Evolutionary conservation across 2,888 invertebrate genomes (phyloP).

Genomic region (Ptychoptera albimana): DNA sequence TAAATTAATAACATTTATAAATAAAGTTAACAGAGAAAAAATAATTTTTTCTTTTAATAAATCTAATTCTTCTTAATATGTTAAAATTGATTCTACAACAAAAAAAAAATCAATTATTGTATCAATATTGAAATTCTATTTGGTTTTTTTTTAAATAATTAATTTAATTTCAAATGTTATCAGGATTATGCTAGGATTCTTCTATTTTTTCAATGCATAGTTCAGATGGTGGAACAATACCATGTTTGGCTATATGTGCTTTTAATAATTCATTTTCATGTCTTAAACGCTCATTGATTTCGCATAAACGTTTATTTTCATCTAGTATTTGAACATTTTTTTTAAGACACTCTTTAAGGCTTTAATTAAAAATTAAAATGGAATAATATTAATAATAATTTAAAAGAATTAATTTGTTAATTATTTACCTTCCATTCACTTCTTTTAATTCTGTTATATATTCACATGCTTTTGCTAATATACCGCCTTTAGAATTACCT

Average conservation of each 20-base stretch:
- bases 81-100: no score
- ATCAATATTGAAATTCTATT: no score
- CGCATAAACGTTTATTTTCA: conserved; percentile 5
- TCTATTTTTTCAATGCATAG: no score
- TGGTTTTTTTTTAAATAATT: no score
- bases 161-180: no score
- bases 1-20: no score
- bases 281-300: conserved; percentile 21
- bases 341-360: conserved; percentile 23
- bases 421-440: conserved; percentile 53
- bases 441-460: conserved; percentile 75
- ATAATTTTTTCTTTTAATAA: no score
- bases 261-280: conserved; percentile 20
- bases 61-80: no score
- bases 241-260: conserved; percentile 2
- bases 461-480: conserved; percentile 88
- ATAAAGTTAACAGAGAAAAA: no score
- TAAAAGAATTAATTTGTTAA: background rate
- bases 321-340: conserved; percentile 5
- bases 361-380: conserved; percentile 8
- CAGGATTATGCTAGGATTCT: no score
- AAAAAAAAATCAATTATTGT: no score
- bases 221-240: background rate
- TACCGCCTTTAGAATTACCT: conserved; percentile 76
- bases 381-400: background rate